A percentile compares a stretch with the other conserved stretches of the same genome.
phyloP scores from a whole-genome alignment of 2,797 vertebrate genomes.

The Falco columbarius region DNA sequence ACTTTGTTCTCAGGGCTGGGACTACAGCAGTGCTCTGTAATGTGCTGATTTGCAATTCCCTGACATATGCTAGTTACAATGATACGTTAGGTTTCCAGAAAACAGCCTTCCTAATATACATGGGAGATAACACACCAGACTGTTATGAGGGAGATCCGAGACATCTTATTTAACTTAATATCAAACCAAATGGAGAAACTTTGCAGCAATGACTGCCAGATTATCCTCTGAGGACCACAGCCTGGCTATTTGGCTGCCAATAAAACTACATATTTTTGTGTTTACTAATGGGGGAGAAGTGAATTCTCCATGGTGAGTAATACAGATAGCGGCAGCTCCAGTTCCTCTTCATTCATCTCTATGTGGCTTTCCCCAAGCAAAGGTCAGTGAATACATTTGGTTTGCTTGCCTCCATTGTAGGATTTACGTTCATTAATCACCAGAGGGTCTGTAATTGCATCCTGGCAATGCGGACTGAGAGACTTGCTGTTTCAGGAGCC shows the following conservation, averaged over 20 bases:
- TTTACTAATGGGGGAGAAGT: constrained; percentile 50
- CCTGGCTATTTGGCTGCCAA: constrained; percentile 49
- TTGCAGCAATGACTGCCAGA: constrained; percentile 24
- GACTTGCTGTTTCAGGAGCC: background rate
- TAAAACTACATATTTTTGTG: constrained; percentile 41
- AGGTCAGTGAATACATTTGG: background rate
- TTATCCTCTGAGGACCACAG: constrained; percentile 49
- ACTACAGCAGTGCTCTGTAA: background rate
- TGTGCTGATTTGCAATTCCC: constrained; percentile 58
- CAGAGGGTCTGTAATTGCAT: background rate
- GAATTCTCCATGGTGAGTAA: constrained; percentile 41
- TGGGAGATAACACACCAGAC: constrained; percentile 45
- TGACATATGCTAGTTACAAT: constrained; percentile 35
- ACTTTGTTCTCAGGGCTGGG: constrained; percentile 2
- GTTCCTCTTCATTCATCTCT: constrained; percentile 41
- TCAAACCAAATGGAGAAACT: constrained; percentile 37
- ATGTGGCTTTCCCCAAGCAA: background rate
- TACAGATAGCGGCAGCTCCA: background rate
- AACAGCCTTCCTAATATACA: constrained; percentile 26
- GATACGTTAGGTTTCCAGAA: background rate
- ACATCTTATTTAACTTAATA: constrained; percentile 40
- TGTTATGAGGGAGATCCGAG: constrained; percentile 38
- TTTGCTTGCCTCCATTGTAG: background rate
- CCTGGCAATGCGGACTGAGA: background rate
- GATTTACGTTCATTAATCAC: background rate